Evolutionary conservation across 2,113 vertebrate genomes (phyloP), one percentile per base, ranked within the genome.

Genomic region (Sinocyclocheilus maitianheensis): DNA sequence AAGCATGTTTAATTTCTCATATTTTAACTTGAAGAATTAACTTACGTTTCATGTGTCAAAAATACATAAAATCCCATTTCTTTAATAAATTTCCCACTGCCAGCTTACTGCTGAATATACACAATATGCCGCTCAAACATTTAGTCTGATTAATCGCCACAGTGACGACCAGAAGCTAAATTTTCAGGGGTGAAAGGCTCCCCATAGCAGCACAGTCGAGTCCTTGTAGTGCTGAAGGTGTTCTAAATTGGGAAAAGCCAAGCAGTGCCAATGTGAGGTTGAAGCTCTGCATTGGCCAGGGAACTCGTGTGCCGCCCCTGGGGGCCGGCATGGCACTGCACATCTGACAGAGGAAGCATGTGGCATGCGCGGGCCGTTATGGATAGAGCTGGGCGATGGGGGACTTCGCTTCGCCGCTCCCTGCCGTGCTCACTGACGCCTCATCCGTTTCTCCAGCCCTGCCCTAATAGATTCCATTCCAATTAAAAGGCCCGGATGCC

Each of bases 391-490:
- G 87, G 87, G 89, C 81, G 78, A 91, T 91, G 91, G 91, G 92
- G 92, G 92, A 92, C 84, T 90, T 71, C 86, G 85, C 91, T 91
- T 86, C 91, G 91, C 90, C 87, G 90, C 87, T 90, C 90, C 94
- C 93, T 88, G 92, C 92, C 88, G 93, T 62, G 93, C 69, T 81
- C 72, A 85, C 90, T 92, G 93, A 94, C 90, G 92, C 90, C 93
- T 94, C 93, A 93, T 94, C 93, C 91, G 92, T 95, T 94, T 91
- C 90, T 90, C 90, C 92, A 89, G 93, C 86, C 91, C 91, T 88
- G 43, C 90, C 88, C 91, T 91, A 92, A 93, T 93, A 92, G 90
- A 94, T 93, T 91, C 91, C 87, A 89, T 91, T 89, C 94, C 94
- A 93, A 94, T 94, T 94, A 94, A 90, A 88, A 93, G 92, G 93